Base-by-base conservation (phyloP, 2,888 invertebrate species). In the Coleophora flavipennella region DNA sequence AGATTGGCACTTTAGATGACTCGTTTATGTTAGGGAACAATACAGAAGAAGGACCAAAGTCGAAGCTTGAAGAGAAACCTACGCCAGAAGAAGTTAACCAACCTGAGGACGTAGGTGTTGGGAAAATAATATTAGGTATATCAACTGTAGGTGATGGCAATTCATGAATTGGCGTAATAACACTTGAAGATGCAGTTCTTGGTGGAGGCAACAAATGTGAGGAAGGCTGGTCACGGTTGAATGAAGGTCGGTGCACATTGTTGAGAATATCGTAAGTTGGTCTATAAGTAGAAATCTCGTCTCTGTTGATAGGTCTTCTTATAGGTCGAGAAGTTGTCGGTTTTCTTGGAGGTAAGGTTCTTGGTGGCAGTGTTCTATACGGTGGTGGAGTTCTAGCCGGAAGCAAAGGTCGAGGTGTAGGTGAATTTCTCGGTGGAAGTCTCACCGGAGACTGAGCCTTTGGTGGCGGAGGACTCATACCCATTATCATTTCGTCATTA, bases 401-500 rank as follows among this genome's bases (percentile, higher is more conserved):
- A 27, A 67, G 46, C 20, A 20, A 4, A 31, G 83, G 79, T 46
- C 74, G 62, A 33, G 73, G 58, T 39, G 76, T 76, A 4, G 66
- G 49, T 13, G 72, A 57, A 11, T 57, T 51, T 46, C 76, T 68
- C 1, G 67, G 53, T 34, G 74, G 74, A 9, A 54, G 49, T 49
- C 72, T 68, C 11, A 61, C 62, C 26, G 64, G 55, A 20, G 73
- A 50, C 20, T 70, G 64, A 1, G 64, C 68, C 43, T 69, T 65
- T 13, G 78, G 75, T 39, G 86, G 86, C 10, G 86, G 87, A 32
- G 87, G 87, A 55, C 77, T 86, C 75, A 87, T 83, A 1, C 86
- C 86, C 81, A 86, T 80, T n/a, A 87, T 85, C 59, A 68, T 72
- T 42, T 85, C 85, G 61, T 81, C 77, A 46, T 75, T 77, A 8